A percentile compares a stretch with the other conserved stretches of the same genome.
phyloP scores from a whole-genome alignment of 2,888 invertebrate species.

The Eurois occulta region DNA sequence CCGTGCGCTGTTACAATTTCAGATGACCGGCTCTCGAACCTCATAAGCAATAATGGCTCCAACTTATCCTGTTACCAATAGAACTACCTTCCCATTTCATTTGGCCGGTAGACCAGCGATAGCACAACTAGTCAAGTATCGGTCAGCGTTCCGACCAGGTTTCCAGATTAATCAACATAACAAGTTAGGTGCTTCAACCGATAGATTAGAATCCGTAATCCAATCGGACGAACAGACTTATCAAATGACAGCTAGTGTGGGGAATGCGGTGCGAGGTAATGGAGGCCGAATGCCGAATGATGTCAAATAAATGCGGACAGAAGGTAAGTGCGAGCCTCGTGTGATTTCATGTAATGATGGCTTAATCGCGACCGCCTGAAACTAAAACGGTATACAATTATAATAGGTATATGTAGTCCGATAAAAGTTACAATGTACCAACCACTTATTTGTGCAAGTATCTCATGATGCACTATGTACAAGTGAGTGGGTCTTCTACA shows the following conservation, averaged over 20 bases:
- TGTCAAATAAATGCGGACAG: neutral
- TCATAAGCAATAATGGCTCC: slow-evolving; percentile 30
- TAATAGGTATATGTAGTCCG: neutral
- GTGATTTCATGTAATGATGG: neutral
- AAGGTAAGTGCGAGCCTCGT: slow-evolving; percentile 10
- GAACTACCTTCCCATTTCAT: neutral
- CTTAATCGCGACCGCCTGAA: neutral
- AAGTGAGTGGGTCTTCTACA: slow-evolving; percentile 29
- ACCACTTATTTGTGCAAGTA: too few species aligned
- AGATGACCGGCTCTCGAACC: slow-evolving; percentile 21
- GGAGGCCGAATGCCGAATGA: neutral
- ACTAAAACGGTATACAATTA: neutral
- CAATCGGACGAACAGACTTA: slow-evolving; percentile 24
- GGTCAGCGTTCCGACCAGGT: neutral
- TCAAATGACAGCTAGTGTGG: slow-evolving; percentile 38
- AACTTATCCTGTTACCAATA: slow-evolving; percentile 25
- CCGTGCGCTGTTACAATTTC: slow-evolving; percentile 1
- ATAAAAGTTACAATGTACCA: neutral
- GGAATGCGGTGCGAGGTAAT: neutral
- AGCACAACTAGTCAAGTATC: neutral
- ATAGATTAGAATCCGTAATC: slow-evolving; percentile 32
- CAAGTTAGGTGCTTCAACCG: slow-evolving; percentile 2
- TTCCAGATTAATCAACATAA: slow-evolving; percentile 21
- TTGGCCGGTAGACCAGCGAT: neutral
- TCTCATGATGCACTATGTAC: neutral